Evolutionary conservation across 1,140 invertebrate species (phyloP), one percentile per base, ranked within the genome.

Genomic region (Diabrotica virgifera): DNA sequence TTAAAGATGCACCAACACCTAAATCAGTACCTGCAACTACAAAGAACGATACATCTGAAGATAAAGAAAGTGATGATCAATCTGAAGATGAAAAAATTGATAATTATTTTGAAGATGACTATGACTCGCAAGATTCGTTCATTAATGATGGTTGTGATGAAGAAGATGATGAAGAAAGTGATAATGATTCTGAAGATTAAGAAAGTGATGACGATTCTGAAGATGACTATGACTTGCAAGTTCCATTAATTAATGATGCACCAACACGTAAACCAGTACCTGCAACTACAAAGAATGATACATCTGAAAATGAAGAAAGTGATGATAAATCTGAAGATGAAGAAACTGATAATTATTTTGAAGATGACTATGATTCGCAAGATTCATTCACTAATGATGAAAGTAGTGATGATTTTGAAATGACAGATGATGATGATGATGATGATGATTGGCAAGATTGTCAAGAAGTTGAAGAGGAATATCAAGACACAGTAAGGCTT

Each of bases 201-300:
- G n/a, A n/a, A n/a, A n/a, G n/a, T n/a, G n/a, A n/a, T n/a, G 63
- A 64, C 12, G 24, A 13, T 38, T 12, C 64, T 11, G 58, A 65
- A 51, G 64, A 65, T 56, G 64, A 65, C 40, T 65, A 65, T 56
- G 64, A 65, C 37, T 46, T 38, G 13, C 24, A 60, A 8, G 64
- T 60, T 57, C 64, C 64, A 24, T 65, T 65, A 11, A 53, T 65
- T 6, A 65, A 65, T 37, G 58, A 65, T 59, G 40, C n/a, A n/a
- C n/a, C n/a, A n/a, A n/a, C n/a, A n/a, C n/a, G n/a, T n/a, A n/a
- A n/a, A n/a, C n/a, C n/a, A n/a, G n/a, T n/a, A n/a, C n/a, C n/a
- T n/a, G n/a, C n/a, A n/a, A n/a, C n/a, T n/a, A n/a, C n/a, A n/a
- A n/a, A n/a, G n/a, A n/a, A n/a, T n/a, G n/a, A 12, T 46, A 51